Percentiles rank a stretch among this genome's conserved stretches.
phyloP scores from a whole-genome alignment of 1,140 invertebrate species.

The Cyphomyrmex costatus region DNA sequence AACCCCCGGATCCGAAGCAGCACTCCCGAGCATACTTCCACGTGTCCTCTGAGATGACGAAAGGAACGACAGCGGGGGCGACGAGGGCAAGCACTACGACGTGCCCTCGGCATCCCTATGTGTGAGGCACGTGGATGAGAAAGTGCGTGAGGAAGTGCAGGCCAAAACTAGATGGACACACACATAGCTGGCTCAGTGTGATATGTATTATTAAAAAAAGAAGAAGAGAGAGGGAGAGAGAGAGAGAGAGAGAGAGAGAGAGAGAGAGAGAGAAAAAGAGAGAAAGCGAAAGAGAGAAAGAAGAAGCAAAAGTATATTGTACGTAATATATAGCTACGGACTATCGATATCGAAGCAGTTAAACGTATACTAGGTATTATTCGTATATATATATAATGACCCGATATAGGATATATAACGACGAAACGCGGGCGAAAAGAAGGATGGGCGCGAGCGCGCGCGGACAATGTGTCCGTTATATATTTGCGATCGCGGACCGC shows the following conservation, averaged over 20 bases:
- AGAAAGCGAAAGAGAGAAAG: not conserved
- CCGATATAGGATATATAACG: constrained; percentile 58
- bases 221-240: not conserved
- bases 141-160: constrained; percentile 65
- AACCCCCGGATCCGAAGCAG: constrained; percentile 69
- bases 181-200: constrained; percentile 79
- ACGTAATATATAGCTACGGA: constrained; percentile 70
- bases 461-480: constrained; percentile 43
- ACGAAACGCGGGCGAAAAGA: not conserved
- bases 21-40: constrained; percentile 62
- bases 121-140: constrained; percentile 52
- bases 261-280: not conserved
- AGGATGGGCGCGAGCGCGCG: constrained; percentile 30
- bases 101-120: constrained; percentile 24
- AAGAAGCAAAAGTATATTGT: constrained; percentile 68
- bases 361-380: constrained; percentile 74
- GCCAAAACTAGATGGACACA: constrained; percentile 74
- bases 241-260: not conserved
- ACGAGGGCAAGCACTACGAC: not conserved
- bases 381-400: constrained; percentile 67
- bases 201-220: constrained; percentile 74
- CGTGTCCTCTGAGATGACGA: constrained; percentile 53
- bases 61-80: constrained; percentile 7
- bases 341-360: constrained; percentile 71
- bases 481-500: constrained; percentile 59